Conservation (phyloP, 2,113 vertebrate genomes). For the Trachemys scripta region DNA sequence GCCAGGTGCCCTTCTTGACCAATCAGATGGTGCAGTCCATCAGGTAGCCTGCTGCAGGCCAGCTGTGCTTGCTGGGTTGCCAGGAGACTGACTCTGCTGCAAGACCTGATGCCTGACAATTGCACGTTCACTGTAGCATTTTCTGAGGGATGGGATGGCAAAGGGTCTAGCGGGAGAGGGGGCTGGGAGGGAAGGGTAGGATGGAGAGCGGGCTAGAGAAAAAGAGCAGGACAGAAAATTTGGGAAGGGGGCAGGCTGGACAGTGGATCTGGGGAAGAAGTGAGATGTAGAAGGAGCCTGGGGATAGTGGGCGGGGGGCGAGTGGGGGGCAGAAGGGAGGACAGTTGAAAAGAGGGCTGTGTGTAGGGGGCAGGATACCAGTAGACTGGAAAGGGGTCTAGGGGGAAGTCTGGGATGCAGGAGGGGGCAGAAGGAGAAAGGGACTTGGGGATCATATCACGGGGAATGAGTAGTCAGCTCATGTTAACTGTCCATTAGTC, state of each 20-base stretch:
- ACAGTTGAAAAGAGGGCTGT: fast-evolving
- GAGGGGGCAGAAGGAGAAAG: neutral
- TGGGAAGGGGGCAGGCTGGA: neutral
- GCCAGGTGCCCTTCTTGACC: neutral
- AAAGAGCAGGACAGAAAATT: neutral
- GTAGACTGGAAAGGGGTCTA: neutral
- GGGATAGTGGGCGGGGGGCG: neutral
- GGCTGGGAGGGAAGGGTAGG: neutral
- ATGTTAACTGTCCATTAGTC: neutral
- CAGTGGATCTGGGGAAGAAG: neutral
- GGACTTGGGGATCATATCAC: neutral
- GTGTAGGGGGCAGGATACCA: neutral
- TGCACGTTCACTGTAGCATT: neutral
- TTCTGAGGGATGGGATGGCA: neutral
- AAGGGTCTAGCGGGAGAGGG: neutral
- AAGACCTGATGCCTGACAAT: neutral
- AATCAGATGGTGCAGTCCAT: neutral
- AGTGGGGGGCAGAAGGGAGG: neutral
- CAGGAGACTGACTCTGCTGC: neutral
- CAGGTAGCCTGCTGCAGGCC: neutral
- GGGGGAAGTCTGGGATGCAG: neutral
- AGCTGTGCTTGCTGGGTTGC: neutral
- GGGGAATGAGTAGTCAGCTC: neutral
- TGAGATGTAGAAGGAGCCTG: neutral
- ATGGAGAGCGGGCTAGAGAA: neutral